Evolutionary conservation across 2,113 vertebrate genomes (phyloP).

Genomic region (Laticauda laticaudata): DNA sequence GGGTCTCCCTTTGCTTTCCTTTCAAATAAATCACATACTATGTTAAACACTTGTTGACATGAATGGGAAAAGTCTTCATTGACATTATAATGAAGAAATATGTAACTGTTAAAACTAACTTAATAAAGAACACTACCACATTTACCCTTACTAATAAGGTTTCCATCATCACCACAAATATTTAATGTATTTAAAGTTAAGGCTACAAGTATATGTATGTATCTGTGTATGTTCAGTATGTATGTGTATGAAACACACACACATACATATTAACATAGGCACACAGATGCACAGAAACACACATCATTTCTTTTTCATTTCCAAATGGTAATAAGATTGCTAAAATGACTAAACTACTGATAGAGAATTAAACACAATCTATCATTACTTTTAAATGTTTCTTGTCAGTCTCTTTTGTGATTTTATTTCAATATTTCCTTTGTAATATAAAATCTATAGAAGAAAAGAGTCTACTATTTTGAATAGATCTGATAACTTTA

Average conservation of each 20-base stretch:
- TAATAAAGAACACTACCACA: slow-evolving; percentile 50
- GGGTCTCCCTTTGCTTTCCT: slow-evolving; percentile 57
- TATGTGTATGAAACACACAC: neutral
- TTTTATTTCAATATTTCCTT: slow-evolving; percentile 59
- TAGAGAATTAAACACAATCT: slow-evolving; percentile 55
- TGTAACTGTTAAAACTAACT: slow-evolving; percentile 49
- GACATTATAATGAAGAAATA: slow-evolving; percentile 47
- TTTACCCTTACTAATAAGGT: slow-evolving; percentile 46
- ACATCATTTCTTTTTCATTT: slow-evolving; percentile 41
- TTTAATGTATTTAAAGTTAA: slow-evolving; percentile 46
- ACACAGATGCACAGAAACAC: neutral
- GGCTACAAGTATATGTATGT: slow-evolving; percentile 43
- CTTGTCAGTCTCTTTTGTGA: slow-evolving; percentile 39
- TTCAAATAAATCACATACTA: slow-evolving; percentile 63
- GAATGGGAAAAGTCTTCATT: slow-evolving; percentile 46
- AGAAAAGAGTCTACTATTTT: slow-evolving; percentile 68
- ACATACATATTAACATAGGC: neutral
- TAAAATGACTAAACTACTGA: slow-evolving; percentile 54
- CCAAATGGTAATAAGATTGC: slow-evolving; percentile 58
- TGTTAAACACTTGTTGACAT: slow-evolving; percentile 58
- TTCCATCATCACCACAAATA: slow-evolving; percentile 47
- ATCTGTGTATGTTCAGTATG: slow-evolving; percentile 15
- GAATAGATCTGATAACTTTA: slow-evolving; percentile 70
- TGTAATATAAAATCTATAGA: slow-evolving; percentile 64
- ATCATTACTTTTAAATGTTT: slow-evolving; percentile 43